Evolutionary conservation across 2,888 invertebrate species (phyloP).

Genomic region (Holacanthella duospinosa): DNA sequence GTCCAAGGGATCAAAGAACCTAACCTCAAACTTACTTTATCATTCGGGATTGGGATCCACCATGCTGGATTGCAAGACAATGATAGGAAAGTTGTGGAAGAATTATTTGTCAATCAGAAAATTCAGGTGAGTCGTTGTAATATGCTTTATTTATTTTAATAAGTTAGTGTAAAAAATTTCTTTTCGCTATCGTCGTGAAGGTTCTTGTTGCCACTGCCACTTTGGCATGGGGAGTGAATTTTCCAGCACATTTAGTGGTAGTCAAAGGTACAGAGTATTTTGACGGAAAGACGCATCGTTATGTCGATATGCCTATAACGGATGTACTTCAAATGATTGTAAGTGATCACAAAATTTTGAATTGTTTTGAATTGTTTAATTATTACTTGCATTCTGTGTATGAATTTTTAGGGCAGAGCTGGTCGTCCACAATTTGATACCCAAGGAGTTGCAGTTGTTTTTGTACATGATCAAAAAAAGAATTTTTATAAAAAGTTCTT

Average conservation of each 20-base stretch:
- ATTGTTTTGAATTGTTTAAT: too few species aligned
- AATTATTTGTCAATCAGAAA: constrained; percentile 85
- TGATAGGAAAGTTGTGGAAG: constrained; percentile 83
- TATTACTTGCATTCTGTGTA: too few species aligned
- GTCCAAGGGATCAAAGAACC: constrained; percentile 62
- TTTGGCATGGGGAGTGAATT: constrained; percentile 98
- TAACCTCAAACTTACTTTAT: constrained; percentile 82
- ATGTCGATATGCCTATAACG: constrained; percentile 99
- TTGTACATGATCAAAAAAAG: constrained; percentile 91
- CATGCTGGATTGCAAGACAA: constrained; percentile 93
- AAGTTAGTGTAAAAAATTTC: neutral
- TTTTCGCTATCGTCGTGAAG: too few species aligned
- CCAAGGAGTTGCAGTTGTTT: constrained; percentile 58
- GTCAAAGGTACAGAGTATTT: constrained; percentile 98
- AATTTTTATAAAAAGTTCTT: constrained; percentile 98
- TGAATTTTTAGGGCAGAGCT: constrained; percentile 94
- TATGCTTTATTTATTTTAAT: neutral
- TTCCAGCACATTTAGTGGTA: constrained; percentile 96
- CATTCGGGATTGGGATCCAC: constrained; percentile 97
- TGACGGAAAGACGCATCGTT: constrained; percentile 90
- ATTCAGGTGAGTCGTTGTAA: constrained; percentile 63
- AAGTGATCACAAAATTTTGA: too few species aligned
- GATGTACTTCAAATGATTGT: constrained; percentile 99
- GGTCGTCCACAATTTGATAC: constrained; percentile 95
- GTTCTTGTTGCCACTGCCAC: constrained; percentile 93